These are phyloP conservation scores for Rugalucina vietnamica DNA, from an alignment of 2,888 invertebrate genomes.

Conservation along the genomic window DNA sequence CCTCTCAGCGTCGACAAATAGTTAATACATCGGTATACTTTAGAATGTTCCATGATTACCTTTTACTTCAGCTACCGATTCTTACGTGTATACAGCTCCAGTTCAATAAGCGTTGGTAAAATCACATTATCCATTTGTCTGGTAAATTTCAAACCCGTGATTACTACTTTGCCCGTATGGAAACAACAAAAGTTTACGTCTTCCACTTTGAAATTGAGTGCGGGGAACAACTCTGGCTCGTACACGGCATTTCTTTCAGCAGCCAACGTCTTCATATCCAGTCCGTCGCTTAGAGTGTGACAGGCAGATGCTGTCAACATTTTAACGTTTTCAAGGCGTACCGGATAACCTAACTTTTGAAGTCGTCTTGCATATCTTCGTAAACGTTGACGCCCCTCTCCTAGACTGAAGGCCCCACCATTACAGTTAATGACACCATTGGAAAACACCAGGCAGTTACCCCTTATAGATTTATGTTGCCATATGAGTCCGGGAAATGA, in stretches of 20 bases:
- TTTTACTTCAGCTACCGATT: background rate
- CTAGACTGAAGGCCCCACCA: background rate
- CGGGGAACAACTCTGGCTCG: slow-evolving; percentile 41
- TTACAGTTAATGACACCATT: slow-evolving; percentile 36
- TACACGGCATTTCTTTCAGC: slow-evolving; percentile 7
- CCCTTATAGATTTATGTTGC: slow-evolving; percentile 38
- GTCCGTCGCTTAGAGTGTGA: background rate
- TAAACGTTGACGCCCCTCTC: slow-evolving; percentile 23
- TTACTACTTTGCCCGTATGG: slow-evolving; percentile 31
- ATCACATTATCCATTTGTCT: slow-evolving; percentile 5
- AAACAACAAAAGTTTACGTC: slow-evolving; percentile 31
- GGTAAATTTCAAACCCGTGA: slow-evolving; percentile 32
- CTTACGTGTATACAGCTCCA: slow-evolving; percentile 29
- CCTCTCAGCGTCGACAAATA: background rate
- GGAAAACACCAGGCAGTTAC: slow-evolving; percentile 39
- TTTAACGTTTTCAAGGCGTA: background rate
- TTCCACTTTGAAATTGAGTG: background rate
- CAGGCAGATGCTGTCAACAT: slow-evolving; percentile 23
- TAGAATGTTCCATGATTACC: background rate
- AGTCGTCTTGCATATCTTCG: slow-evolving; percentile 23
- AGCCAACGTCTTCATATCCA: slow-evolving; percentile 6
- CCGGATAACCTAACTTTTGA: slow-evolving; percentile 11
- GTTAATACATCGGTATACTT: background rate
- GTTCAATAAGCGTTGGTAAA: slow-evolving; percentile 23
- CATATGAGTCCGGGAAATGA: slow-evolving; percentile 30